Base-by-base conservation (phyloP, 2,888 invertebrate species). In the Pyrocoelia pectoralis region DNA sequence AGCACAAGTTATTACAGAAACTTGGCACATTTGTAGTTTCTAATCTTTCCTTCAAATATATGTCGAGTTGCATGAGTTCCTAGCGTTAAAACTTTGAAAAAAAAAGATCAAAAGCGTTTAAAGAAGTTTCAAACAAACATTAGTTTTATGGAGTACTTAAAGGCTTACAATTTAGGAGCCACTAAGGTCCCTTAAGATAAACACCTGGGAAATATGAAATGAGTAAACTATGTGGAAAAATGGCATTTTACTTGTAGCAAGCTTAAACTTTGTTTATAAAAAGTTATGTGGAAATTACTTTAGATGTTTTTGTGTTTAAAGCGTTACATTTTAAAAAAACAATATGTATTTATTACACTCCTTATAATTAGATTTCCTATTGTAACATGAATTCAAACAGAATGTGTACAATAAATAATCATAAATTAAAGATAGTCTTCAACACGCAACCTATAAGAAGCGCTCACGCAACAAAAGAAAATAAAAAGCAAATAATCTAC, bases 321-420 rank as follows among this genome's bases (percentile, higher is more conserved):
- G 24, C 24, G 6, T 6, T 24, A 5, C 24, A 24, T 24, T 24
- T 3, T 6, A 24, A 24, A 24, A n/a, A n/a, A n/a, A n/a, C n/a
- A n/a, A n/a, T n/a, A 24, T 24, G 24, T 56, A 40, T 40, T 40
- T 40, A 29, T 29, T 29, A 40, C 40, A 40, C 12, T 14, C 24
- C n/a, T n/a, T n/a, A n/a, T 65, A 65, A 65, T 61, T 65, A 65
- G 61, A 61, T 55, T 61, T 61, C 61, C 41, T 57, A 54, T 48
- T 24, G n/a, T 24, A 24, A 61, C 68, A 68, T 69, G 70, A 70
- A 52, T 60, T 68, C 66, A 66, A 63, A 68, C 66, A 61, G 61
- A 58, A 66, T 66, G 62, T 62, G 66, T 24, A 24, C 24, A 68
- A 66, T 68, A 68, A 65, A 66, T 67, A 68, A 68, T 68, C 66